Evolutionary conservation across 2,888 invertebrate genomes (phyloP).

Genomic region (Drosophila mettleri): DNA sequence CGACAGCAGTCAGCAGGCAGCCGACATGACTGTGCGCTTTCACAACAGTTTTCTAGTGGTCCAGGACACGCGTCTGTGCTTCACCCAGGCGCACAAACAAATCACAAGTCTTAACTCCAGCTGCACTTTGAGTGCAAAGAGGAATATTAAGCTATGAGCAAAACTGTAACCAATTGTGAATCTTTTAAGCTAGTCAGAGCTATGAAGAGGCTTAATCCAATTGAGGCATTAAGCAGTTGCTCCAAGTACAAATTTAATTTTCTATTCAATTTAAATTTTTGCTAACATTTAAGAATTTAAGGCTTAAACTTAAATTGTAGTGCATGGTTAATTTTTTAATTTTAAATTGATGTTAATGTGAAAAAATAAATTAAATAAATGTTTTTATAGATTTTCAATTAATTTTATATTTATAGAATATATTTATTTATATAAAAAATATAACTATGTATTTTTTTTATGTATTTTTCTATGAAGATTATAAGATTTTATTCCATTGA

Average conservation of each 20-base stretch:
- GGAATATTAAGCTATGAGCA: not conserved
- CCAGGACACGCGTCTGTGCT: conserved; percentile 28
- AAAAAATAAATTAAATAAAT: no score
- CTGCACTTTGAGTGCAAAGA: conserved; percentile 2
- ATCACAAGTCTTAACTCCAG: conserved; percentile 17
- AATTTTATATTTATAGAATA: no score
- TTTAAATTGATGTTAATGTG: no score
- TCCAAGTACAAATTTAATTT: no score
- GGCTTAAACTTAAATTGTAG: not conserved
- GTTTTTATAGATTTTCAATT: no score
- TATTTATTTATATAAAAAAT: no score
- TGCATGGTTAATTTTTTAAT: no score
- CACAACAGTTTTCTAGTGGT: conserved; percentile 15
- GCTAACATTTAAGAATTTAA: not conserved
- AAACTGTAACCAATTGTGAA: conserved; percentile 7
- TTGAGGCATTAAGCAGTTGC: not conserved
- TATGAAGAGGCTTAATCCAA: not conserved
- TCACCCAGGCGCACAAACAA: conserved; percentile 20
- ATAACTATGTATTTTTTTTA: no score
- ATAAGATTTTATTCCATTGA: no score
- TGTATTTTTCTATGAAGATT: no score
- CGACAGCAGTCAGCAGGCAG: conserved; percentile 6
- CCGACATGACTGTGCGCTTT: conserved; percentile 33
- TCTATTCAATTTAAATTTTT: not conserved
- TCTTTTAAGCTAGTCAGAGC: not conserved